A percentile compares a stretch with the other conserved stretches of the same genome.
These are phyloP conservation scores for Aethina tumida DNA, from an alignment of 1,140 invertebrate genomes.

Conservation along the genomic window DNA sequence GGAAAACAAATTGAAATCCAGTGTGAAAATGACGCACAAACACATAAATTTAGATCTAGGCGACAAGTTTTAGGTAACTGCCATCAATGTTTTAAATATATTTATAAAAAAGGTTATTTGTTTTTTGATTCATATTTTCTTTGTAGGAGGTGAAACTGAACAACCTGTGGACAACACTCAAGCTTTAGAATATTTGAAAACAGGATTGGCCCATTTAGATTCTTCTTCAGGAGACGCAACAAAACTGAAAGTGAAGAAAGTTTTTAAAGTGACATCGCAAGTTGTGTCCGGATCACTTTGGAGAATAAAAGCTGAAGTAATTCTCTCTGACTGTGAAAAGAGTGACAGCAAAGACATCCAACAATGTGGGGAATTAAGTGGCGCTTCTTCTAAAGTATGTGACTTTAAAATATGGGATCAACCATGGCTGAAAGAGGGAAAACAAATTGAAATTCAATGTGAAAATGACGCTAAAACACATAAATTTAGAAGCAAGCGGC, in stretches of 20 bases:
- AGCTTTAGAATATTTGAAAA: slow-evolving; percentile 9
- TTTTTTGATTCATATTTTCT: too few relatives aligned
- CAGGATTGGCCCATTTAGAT: slow-evolving; percentile 13
- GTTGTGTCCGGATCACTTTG: slow-evolving; percentile 13
- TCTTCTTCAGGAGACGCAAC: slow-evolving; percentile 6
- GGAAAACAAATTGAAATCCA: slow-evolving; percentile 39
- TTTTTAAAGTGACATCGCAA: slow-evolving; percentile 9
- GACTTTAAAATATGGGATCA: slow-evolving; percentile 17
- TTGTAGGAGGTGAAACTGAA: neutral
- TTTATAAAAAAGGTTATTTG: too few relatives aligned
- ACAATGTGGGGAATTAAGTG: slow-evolving; percentile 9
- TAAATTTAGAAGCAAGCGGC: slow-evolving; percentile 2
- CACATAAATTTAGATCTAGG: slow-evolving; percentile 10
- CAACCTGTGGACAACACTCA: slow-evolving; percentile 4
- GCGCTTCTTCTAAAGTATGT: slow-evolving; percentile 6
- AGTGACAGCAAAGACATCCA: neutral
- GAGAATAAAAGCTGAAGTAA: slow-evolving; percentile 14
- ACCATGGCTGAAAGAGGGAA: slow-evolving; percentile 6
- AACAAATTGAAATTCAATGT: slow-evolving; percentile 1
- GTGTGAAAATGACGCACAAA: slow-evolving; percentile 33
- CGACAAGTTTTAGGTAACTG: too few relatives aligned
- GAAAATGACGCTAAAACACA: too few relatives aligned
- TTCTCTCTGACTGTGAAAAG: slow-evolving; percentile 15
- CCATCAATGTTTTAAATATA: too few relatives aligned
- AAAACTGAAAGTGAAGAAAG: slow-evolving; percentile 14